Conservation (phyloP, 1,140 invertebrate genomes). For the Propsilocerus akamusi region DNA sequence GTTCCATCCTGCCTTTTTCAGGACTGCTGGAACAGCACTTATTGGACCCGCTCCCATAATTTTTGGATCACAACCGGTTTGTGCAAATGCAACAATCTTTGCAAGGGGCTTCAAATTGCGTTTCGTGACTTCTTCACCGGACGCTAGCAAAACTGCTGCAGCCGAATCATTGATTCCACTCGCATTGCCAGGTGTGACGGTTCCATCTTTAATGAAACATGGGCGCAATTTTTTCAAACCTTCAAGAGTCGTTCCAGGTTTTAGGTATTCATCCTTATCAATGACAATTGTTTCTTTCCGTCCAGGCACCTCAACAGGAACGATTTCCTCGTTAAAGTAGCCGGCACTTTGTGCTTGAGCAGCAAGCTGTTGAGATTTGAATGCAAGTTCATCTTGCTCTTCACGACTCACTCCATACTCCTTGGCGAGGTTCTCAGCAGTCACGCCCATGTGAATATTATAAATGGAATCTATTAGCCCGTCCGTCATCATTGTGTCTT, state of each 20-base stretch:
- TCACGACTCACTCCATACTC: constrained; percentile 44
- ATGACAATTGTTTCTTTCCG: constrained; percentile 30
- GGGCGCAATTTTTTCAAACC: constrained; percentile 38
- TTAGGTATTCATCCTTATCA: constrained; percentile 50
- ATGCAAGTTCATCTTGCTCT: constrained; percentile 59
- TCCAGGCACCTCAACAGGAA: constrained; percentile 33
- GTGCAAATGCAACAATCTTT: constrained; percentile 42
- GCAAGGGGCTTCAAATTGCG: constrained; percentile 31
- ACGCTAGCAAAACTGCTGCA: constrained; percentile 56
- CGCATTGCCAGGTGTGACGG: constrained; percentile 60
- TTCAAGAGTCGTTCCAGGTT: constrained; percentile 35
- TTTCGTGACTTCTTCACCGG: constrained; percentile 29
- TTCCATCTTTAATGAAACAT: constrained; percentile 41
- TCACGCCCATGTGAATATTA: constrained; percentile 68
- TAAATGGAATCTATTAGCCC: constrained; percentile 66
- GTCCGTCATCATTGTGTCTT: constrained; percentile 56
- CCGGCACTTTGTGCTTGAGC: constrained; percentile 40
- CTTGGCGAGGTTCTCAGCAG: constrained; percentile 66
- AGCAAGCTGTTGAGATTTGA: constrained; percentile 49
- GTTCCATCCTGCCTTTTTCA: constrained; percentile 58
- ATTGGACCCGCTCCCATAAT: constrained; percentile 68
- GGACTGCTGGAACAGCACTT: constrained; percentile 38
- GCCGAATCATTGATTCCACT: constrained; percentile 78
- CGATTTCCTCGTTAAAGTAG: constrained; percentile 52
- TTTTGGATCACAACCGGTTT: constrained; percentile 47